Base-by-base conservation (phyloP, 2,888 invertebrate species). In the Orthosia gothica region DNA sequence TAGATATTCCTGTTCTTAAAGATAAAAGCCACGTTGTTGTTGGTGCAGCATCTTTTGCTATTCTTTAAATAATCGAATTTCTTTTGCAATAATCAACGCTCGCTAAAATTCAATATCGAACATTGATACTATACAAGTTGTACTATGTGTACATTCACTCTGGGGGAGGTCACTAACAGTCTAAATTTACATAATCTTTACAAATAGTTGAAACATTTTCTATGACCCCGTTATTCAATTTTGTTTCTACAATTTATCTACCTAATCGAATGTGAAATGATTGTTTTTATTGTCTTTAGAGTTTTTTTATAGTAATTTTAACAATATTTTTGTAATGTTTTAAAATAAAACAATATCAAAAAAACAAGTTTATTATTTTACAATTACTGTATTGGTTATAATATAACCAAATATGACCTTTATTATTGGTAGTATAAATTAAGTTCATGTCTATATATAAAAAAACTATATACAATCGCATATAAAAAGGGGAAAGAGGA, bases 301-400 rank as follows among this genome's bases (percentile, higher is more conserved):
- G 4, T n/a, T 58, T 32, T 12, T 16, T 57, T 16, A 57, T 2
- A 26, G 9, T 9, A 26, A 57, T 9, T 16, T 26, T 55, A 16
- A 23, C 7, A 16, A 26, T 57, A 57, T 15, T 57, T 5, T 57
- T 50, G 47, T 59, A 52, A 23, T 47, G 18, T 23, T 40, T 68
- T 59, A 18, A 12, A 75, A 52, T 74, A 74, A 74, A 76, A 13
- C 23, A 23, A 47, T 59, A 13, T 18, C 0, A 20, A 20, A 57
- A 45, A 45, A 45, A n/a, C 0, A 15, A 4, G n/a, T 23, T 57
- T 18, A 23, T 23, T 49, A 16, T 49, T 20, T n/a, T 15, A 20
- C 4, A n/a, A 9, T 18, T 40, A 40, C 9, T 40, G 9, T 40
- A 9, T 40, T 40, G 9, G 40, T 40, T 32, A 32, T 3, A 32